phyloP scores from a whole-genome alignment of 2,113 vertebrate genomes.

The Heloderma charlesbogerti region DNA sequence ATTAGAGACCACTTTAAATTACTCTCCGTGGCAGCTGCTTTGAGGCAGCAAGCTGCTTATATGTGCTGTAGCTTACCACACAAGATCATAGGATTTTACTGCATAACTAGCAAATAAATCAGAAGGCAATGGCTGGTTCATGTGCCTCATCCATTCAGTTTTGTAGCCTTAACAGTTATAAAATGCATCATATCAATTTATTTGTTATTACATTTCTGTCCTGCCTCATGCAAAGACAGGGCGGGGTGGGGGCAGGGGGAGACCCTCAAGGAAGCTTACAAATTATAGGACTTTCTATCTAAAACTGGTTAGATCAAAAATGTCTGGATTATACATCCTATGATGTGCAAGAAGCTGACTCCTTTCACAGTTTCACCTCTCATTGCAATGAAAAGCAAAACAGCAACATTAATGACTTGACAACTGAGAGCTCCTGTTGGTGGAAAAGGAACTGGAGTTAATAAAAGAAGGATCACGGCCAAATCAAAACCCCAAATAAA shows the following conservation, averaged over 20 bases:
- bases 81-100: not conserved
- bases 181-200: not conserved
- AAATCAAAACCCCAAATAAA: conserved; percentile 14
- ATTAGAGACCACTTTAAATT: not conserved
- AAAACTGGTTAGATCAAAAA: not conserved
- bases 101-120: not conserved
- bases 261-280: not conserved
- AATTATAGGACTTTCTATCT: not conserved
- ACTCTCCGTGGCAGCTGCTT: not conserved
- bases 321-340: not conserved
- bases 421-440: not conserved
- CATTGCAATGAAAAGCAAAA: not conserved
- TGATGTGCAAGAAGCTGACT: not conserved
- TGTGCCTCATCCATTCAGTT: not conserved
- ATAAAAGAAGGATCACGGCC: not conserved
- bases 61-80: not conserved
- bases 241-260: not conserved
- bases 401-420: not conserved
- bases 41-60: not conserved
- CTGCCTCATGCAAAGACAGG: not conserved
- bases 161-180: not conserved
- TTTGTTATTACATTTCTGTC: not conserved
- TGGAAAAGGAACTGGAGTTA: not conserved
- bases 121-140: not conserved
- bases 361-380: not conserved